phyloP scores from a whole-genome alignment of 1,140 invertebrate genomes.

The Adelges cooleyi region DNA sequence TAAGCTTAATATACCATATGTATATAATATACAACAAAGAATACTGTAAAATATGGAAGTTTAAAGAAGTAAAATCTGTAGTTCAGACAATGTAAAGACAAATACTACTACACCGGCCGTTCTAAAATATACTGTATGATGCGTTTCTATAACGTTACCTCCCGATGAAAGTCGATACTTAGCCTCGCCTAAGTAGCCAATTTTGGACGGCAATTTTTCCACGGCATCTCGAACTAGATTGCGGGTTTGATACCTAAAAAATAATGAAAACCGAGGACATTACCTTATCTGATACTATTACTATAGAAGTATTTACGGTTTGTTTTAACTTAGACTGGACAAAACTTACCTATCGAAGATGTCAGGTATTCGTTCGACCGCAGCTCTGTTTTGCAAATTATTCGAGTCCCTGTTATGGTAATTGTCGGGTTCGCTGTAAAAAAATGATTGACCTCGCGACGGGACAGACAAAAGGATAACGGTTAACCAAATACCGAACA shows the following conservation, averaged over 20 bases:
- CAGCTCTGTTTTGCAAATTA: background rate
- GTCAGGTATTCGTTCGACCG: conserved; percentile 11
- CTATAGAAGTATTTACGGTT: no score
- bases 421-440: background rate
- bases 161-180: conserved; percentile 4
- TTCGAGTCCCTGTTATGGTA: background rate
- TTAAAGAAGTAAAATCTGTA: no score
- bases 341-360: background rate
- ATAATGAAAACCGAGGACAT: background rate
- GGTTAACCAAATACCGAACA: background rate
- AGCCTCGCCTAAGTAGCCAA: background rate
- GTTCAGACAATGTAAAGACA: no score
- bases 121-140: no score
- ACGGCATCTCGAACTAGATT: conserved; percentile 52
- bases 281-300: no score
- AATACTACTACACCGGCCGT: no score
- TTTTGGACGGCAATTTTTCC: conserved; percentile 44
- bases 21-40: no score
- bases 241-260: conserved; percentile 33
- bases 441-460: background rate
- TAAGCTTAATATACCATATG: no score
- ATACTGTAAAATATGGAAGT: no score
- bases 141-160: background rate
- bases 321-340: background rate
- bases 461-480: conserved; percentile 4